A percentile compares a stretch with the other conserved stretches of the same genome.
Conservation (phyloP, 1,140 invertebrate species). For the Cotesia glomerata region DNA sequence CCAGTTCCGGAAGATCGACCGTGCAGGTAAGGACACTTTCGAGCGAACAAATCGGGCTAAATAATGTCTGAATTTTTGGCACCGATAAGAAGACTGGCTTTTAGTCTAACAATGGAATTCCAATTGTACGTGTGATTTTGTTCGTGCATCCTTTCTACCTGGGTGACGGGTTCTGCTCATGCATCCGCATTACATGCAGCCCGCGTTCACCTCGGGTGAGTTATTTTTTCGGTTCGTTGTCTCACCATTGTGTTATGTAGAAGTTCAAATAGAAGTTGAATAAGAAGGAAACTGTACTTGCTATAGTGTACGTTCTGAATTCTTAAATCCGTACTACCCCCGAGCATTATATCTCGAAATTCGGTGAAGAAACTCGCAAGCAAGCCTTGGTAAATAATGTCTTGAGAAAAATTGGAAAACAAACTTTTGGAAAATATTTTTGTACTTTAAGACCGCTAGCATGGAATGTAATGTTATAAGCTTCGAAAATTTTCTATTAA, state of each 20-base stretch:
- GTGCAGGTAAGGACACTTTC: not conserved
- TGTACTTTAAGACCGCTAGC: too few species aligned
- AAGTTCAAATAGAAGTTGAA: conserved; percentile 41
- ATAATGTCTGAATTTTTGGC: conserved; percentile 29
- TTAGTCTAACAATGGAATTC: not conserved
- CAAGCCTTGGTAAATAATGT: too few species aligned
- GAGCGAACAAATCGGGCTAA: not conserved
- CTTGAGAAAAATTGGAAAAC: too few species aligned
- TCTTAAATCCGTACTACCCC: too few species aligned
- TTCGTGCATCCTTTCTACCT: conserved; percentile 18
- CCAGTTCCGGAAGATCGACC: not conserved
- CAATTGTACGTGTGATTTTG: conserved; percentile 41
- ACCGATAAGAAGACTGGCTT: not conserved
- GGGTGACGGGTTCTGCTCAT: not conserved
- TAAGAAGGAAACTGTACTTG: not conserved
- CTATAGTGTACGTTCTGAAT: not conserved
- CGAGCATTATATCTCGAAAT: not conserved
- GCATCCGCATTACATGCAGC: conserved; percentile 38
- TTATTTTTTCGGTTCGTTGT: conserved; percentile 59
- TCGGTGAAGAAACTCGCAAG: too few species aligned
- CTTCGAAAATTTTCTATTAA: too few species aligned
- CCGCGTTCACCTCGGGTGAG: conserved; percentile 52
- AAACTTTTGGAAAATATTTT: too few species aligned
- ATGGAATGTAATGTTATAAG: too few species aligned
- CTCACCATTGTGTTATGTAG: conserved; percentile 55